Percentiles rank a stretch among this genome's conserved stretches.
phyloP scores from a whole-genome alignment of 2,113 vertebrate species.

The Macrotus californicus region DNA sequence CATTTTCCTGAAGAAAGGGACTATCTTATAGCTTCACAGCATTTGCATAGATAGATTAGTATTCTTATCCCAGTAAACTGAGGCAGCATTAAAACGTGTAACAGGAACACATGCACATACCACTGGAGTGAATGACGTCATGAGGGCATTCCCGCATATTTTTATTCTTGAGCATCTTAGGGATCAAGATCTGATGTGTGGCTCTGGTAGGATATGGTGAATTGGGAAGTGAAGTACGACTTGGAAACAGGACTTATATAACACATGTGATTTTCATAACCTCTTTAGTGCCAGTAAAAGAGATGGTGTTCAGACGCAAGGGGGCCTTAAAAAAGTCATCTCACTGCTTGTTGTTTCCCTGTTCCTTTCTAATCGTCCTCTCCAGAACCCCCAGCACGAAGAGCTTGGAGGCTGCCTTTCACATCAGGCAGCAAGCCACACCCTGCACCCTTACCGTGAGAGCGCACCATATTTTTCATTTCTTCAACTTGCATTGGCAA shows the following conservation, averaged over 20 bases:
- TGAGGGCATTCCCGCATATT: background rate
- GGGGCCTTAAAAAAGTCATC: background rate
- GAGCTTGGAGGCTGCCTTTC: conserved; percentile 70
- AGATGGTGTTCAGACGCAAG: background rate
- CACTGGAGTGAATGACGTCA: background rate
- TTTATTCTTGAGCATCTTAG: background rate
- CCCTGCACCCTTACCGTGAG: conserved; percentile 73
- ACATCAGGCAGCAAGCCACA: conserved; percentile 74
- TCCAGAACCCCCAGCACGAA: background rate
- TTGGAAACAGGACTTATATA: background rate
- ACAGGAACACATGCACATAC: too few relatives aligned
- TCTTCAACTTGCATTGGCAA: conserved; percentile 81
- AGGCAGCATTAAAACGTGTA: background rate
- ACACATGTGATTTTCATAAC: background rate
- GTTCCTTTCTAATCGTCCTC: conserved; percentile 44
- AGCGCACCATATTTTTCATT: conserved; percentile 82
- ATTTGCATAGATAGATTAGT: background rate
- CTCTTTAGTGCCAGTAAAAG: background rate
- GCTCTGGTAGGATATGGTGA: background rate
- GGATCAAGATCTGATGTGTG: background rate
- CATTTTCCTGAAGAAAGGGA: background rate
- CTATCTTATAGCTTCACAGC: background rate
- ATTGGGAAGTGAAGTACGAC: background rate
- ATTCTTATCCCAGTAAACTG: background rate
- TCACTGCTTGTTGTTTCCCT: background rate